phyloP scores from a whole-genome alignment of 1,140 invertebrate species.

The Drosophila rufa region DNA sequence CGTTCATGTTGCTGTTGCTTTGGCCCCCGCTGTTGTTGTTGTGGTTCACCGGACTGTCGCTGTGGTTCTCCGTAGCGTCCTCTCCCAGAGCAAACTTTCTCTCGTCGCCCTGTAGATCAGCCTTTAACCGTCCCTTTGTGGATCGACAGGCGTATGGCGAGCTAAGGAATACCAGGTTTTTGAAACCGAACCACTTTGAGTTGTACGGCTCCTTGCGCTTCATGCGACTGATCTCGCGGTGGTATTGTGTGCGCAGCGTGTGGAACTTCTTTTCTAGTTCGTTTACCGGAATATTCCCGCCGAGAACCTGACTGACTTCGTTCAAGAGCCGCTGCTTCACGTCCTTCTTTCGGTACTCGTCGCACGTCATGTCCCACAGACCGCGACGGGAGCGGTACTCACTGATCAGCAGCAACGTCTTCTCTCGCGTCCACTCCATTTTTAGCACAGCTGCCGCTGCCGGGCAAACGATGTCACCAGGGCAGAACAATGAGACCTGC shows the following conservation, averaged over 20 bases:
- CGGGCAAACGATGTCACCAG: slow-evolving; percentile 50
- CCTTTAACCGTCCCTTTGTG: slow-evolving; percentile 70
- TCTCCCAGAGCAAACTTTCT: slow-evolving; percentile 72
- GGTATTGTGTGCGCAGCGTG: slow-evolving; percentile 81
- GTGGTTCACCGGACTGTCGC: slow-evolving; percentile 26
- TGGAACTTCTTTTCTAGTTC: slow-evolving; percentile 84
- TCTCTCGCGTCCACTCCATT: slow-evolving; percentile 84
- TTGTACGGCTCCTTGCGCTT: slow-evolving; percentile 83
- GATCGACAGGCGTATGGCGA: slow-evolving; percentile 79
- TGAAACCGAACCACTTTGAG: slow-evolving; percentile 84
- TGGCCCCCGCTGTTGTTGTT: slow-evolving; percentile 4
- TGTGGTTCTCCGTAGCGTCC: slow-evolving; percentile 40
- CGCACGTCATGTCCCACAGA: slow-evolving; percentile 84
- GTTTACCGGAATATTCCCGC: slow-evolving; percentile 73
- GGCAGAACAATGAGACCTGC: slow-evolving; percentile 45
- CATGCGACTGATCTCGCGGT: slow-evolving; percentile 84
- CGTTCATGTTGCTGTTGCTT: slow-evolving; percentile 59
- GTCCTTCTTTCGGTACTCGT: slow-evolving; percentile 84
- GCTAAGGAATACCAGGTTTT: slow-evolving; percentile 79
- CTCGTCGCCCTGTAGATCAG: slow-evolving; percentile 67
- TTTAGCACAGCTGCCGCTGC: slow-evolving; percentile 66
- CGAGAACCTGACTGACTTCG: slow-evolving; percentile 71
- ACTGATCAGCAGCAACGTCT: slow-evolving; percentile 75
- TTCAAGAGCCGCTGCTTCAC: slow-evolving; percentile 74
- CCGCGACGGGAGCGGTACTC: slow-evolving; percentile 79